phyloP scores from a whole-genome alignment of 2,797 vertebrate species.

The Anniella stebbinsi region DNA sequence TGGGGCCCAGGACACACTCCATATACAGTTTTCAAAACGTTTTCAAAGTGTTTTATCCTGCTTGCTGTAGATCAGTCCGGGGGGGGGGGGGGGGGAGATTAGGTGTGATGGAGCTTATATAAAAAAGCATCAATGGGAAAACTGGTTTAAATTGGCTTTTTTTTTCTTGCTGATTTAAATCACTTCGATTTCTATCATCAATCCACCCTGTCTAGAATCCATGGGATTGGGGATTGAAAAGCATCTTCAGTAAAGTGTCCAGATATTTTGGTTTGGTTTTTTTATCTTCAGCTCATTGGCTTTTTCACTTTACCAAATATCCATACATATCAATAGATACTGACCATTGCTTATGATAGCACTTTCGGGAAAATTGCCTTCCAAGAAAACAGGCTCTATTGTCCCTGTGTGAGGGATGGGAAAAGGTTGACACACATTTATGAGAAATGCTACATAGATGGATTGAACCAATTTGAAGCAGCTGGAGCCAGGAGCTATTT shows the following conservation, averaged over 20 bases:
- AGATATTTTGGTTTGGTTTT: neutral
- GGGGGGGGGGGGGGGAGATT: no score
- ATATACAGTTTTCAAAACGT: no score
- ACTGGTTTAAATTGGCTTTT: neutral
- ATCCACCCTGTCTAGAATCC: neutral
- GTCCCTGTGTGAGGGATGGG: neutral
- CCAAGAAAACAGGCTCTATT: neutral
- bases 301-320: neutral
- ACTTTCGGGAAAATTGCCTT: neutral
- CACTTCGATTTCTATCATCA: neutral
- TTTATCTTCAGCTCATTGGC: neutral
- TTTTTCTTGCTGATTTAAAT: neutral
- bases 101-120: no score
- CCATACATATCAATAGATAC: neutral
- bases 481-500: neutral
- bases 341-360: neutral
- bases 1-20: no score
- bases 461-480: neutral
- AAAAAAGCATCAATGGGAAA: neutral
- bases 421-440: neutral
- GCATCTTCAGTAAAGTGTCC: neutral
- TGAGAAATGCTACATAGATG: slow-evolving; percentile 23
- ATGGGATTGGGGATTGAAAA: neutral
- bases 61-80: no score
- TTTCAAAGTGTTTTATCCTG: no score